Conservation (phyloP, 2,888 invertebrate genomes). For the Eledona agricola region DNA sequence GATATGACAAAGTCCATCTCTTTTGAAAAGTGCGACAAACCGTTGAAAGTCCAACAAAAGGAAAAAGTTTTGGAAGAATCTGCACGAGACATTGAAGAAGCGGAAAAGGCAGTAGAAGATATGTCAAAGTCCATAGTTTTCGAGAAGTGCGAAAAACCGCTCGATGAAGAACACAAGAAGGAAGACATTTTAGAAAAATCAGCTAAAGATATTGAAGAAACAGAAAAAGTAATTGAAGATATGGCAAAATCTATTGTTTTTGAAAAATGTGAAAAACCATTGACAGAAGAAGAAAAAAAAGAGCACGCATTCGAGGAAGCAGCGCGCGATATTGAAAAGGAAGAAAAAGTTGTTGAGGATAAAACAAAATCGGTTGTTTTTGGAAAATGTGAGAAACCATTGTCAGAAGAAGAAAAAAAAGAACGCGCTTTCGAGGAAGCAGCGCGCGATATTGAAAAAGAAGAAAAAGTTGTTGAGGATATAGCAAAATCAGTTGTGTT, state of each 20-base stretch:
- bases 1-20: constrained; percentile 29
- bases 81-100: constrained; percentile 39
- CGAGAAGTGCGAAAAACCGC: constrained; percentile 28
- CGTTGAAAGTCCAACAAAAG: constrained; percentile 26
- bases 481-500: constrained; percentile 30
- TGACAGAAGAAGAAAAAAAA: constrained; percentile 34
- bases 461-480: constrained; percentile 17
- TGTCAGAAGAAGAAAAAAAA: constrained; percentile 22
- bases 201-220: constrained; percentile 4
- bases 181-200: constrained; percentile 4
- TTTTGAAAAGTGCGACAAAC: constrained; percentile 32
- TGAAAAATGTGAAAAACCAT: constrained; percentile 12
- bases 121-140: constrained; percentile 28
- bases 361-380: constrained; percentile 38
- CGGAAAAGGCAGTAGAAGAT: constrained; percentile 35
- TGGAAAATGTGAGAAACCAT: constrained; percentile 38
- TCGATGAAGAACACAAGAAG: constrained; percentile 9
- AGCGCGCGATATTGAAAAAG: constrained; percentile 11
- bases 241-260: constrained; percentile 23
- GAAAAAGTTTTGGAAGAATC: constrained; percentile 32
- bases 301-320: constrained; percentile 42
- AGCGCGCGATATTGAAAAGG: constrained; percentile 33
- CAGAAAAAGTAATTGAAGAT: constrained; percentile 11
- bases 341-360: constrained; percentile 39
- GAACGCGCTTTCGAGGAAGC: constrained; percentile 31